Percentiles rank a stretch among this genome's conserved stretches.
phyloP scores from a whole-genome alignment of 2,888 invertebrate species.

The Stegana nigrithorax region DNA sequence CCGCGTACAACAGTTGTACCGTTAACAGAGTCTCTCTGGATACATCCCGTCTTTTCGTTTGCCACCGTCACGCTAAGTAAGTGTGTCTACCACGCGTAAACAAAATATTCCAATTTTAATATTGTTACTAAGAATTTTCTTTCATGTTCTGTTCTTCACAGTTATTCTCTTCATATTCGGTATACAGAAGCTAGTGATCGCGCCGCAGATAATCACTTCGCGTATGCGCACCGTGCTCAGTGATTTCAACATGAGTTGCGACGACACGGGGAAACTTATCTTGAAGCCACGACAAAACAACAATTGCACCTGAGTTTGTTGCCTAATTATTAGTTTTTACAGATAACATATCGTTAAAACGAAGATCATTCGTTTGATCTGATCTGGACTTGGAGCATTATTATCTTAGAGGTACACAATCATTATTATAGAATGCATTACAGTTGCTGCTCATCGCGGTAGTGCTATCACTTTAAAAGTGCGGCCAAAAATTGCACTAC shows the following conservation, averaged over 20 bases:
- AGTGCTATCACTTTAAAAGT: no score
- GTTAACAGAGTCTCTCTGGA: slow-evolving; percentile 89
- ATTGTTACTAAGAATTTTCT: no score
- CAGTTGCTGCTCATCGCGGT: no score
- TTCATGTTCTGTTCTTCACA: slow-evolving; percentile 67
- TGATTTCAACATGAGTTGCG: slow-evolving; percentile 98
- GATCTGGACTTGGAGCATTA: no score
- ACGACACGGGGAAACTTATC: slow-evolving; percentile 95
- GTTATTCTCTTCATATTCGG: slow-evolving; percentile 90
- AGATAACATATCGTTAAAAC: slow-evolving; percentile 31
- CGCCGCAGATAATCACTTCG: slow-evolving; percentile 94
- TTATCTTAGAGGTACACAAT: no score
- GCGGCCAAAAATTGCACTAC: no score
- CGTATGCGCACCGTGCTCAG: slow-evolving; percentile 89
- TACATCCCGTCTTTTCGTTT: slow-evolving; percentile 94
- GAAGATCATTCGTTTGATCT: no score
- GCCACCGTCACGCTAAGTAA: slow-evolving; percentile 86
- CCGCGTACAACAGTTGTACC: slow-evolving; percentile 93
- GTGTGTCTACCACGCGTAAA: slow-evolving; percentile 38
- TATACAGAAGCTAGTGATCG: slow-evolving; percentile 95
- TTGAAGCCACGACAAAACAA: slow-evolving; percentile 85
- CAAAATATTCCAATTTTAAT: no score
- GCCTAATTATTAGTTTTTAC: background rate
- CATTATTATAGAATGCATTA: no score
- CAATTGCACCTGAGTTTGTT: slow-evolving; percentile 48